Base-by-base conservation (phyloP, 2,797 vertebrate species). In the Cygnus olor region DNA sequence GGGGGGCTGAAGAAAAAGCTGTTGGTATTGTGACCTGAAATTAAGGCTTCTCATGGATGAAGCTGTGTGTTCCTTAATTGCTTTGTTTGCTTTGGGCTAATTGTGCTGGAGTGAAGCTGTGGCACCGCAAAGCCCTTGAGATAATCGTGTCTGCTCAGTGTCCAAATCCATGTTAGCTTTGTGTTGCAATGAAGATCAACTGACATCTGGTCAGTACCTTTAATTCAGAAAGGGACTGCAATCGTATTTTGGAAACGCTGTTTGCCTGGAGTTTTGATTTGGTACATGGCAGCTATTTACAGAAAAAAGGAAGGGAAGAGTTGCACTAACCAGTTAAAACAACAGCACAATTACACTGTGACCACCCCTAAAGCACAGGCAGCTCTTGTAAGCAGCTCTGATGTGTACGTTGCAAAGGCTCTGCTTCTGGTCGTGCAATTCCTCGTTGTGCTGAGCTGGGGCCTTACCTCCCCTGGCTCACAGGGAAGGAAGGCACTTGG, bases 401-500 rank as follows among this genome's bases (percentile, higher is more conserved):
- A 1, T 30, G 44, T 24, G 32, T 17, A 4, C 0, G 1, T 6
- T 44, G 61, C 56, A 14, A 20, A 90, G 58, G 6, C 38, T 83
- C 13, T 0, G 0, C 24, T 57, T 34, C 8, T 4, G 5, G 27
- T 1, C 3, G 20, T 54, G 54, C 30, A 36, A 56, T 64, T 92
- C 44, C 21, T 19, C 44, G 20, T 40, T 1, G 2, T 6, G 71
- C 74, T 14, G 44, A 21, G 56, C 92, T 11, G 14, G 63, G 72
- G 32, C 81, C 10, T 17, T 60, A 40, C 22, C 77, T 64, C 63
- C 1, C 3, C 47, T 51, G 69, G 44, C n/a, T 70, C 34, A 13
- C 5, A 1, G 5, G 58, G 71, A 66, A 87, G 38, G 27, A 72
- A 66, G n/a, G 84, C 22, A 3, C 64, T 38, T 0, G 4, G 6